These are phyloP conservation scores for Chrysolina oricalcia DNA, from an alignment of 2,888 invertebrate species.

Conservation along the genomic window DNA sequence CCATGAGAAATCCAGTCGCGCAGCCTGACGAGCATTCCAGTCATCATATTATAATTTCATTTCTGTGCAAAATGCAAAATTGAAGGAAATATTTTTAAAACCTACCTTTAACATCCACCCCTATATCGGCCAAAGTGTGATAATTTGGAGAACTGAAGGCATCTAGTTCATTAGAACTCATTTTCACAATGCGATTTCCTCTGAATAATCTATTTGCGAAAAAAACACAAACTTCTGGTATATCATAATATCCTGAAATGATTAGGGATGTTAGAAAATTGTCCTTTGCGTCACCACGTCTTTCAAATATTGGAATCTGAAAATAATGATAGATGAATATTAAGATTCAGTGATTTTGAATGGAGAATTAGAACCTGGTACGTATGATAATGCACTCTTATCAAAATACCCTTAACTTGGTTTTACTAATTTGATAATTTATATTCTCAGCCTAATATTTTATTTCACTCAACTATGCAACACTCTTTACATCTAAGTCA, in stretches of 20 bases:
- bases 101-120: slow-evolving; percentile 83
- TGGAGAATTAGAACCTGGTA: no score
- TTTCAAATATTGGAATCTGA: slow-evolving; percentile 94
- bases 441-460: no score
- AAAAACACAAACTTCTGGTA: slow-evolving; percentile 95
- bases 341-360: not conserved
- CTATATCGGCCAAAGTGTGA: slow-evolving; percentile 86
- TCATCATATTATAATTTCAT: no score
- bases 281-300: slow-evolving; percentile 93
- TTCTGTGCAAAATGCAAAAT: no score
- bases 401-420: no score
- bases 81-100: not conserved
- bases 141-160: slow-evolving; percentile 94
- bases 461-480: no score
- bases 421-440: no score
- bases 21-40: no score
- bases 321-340: slow-evolving; percentile 30
- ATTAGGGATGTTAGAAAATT: slow-evolving; percentile 93
- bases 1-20: no score
- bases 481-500: no score
- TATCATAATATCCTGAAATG: slow-evolving; percentile 89
- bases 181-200: slow-evolving; percentile 90
- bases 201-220: slow-evolving; percentile 91
- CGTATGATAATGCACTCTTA: no score
- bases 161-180: slow-evolving; percentile 80